phyloP scores from a whole-genome alignment of 2,113 vertebrate species.

The Crocuta crocuta region DNA sequence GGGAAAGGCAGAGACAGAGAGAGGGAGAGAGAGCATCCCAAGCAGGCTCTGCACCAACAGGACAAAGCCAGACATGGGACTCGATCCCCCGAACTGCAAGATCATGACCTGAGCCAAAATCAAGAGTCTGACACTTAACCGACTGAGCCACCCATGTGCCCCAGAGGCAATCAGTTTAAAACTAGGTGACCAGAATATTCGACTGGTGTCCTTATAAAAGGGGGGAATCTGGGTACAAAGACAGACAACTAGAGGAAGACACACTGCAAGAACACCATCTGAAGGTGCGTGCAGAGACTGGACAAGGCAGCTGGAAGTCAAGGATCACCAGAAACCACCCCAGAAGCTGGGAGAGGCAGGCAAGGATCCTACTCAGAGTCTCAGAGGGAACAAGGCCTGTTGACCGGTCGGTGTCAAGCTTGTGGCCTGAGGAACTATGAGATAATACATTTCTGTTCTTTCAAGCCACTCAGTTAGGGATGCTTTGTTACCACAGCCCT shows the following conservation, averaged over 20 bases:
- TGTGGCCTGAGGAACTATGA: not conserved
- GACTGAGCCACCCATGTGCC: too few relatives aligned
- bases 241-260: not conserved
- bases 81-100: too few relatives aligned
- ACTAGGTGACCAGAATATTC: not conserved
- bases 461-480: not conserved
- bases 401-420: not conserved
- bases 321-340: not conserved
- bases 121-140: too few relatives aligned
- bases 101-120: too few relatives aligned
- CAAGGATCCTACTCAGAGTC: not conserved
- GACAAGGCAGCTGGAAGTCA: not conserved
- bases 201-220: not conserved
- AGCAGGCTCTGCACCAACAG: too few relatives aligned
- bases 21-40: too few relatives aligned
- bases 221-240: not conserved
- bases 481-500: not conserved
- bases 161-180: not conserved
- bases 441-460: not conserved
- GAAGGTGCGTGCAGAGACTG: not conserved
- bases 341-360: not conserved
- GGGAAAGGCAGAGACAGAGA: too few relatives aligned
- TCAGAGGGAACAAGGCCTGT: not conserved
- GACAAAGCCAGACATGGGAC: too few relatives aligned
- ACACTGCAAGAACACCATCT: not conserved